phyloP scores from a whole-genome alignment of 2,113 vertebrate species.

The Calyptommatus sinebrachiatus region DNA sequence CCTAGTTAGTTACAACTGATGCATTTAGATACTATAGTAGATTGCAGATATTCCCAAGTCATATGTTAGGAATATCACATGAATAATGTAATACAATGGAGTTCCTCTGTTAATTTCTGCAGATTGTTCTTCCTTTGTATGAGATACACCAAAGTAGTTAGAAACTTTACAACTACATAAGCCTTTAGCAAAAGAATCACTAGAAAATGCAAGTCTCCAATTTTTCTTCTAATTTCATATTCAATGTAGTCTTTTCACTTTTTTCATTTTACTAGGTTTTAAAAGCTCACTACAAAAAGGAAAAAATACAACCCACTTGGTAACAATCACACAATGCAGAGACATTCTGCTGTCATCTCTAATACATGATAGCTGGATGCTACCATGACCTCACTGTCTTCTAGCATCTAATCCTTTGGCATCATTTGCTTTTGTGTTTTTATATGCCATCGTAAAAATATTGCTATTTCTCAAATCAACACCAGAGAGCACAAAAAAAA shows the following conservation, averaged over 20 bases:
- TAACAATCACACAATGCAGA: no score
- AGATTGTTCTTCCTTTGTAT: background rate
- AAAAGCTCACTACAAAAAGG: no score
- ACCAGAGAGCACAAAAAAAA: no score
- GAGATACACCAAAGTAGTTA: background rate
- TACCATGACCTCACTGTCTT: background rate
- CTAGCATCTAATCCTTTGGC: background rate
- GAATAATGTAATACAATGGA: background rate
- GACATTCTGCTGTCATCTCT: no score
- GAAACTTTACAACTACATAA: background rate
- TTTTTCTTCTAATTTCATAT: no score
- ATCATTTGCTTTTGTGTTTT: no score
- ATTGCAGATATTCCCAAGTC: slow-evolving; percentile 3
- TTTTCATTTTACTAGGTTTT: no score
- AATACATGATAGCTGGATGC: no score
- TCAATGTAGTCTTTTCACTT: no score
- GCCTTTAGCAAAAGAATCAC: background rate
- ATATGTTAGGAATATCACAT: background rate
- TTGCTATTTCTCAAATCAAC: no score
- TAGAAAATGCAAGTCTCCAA: slow-evolving; percentile 9
- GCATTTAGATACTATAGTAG: slow-evolving; percentile 15
- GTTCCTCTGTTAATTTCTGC: background rate
- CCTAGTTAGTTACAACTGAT: background rate
- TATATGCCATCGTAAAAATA: no score
- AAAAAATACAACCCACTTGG: no score